A percentile compares a stretch with the other conserved stretches of the same genome.
Conservation (phyloP, 2,888 invertebrate species). For the Tenthredo distinguenda region DNA sequence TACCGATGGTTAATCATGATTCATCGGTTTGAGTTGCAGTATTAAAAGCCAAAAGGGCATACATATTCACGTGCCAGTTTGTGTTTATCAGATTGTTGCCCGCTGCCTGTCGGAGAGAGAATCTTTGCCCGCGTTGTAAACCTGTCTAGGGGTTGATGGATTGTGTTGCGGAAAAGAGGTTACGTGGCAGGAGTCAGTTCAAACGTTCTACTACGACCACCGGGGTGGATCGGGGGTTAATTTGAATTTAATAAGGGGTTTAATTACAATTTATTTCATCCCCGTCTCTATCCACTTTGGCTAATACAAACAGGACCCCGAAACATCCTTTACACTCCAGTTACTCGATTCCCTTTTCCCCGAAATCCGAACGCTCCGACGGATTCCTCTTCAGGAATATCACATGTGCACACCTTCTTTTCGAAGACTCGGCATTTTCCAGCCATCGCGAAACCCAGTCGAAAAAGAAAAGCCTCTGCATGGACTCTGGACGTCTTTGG, state of each 20-base stretch:
- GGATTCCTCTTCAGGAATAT: background rate
- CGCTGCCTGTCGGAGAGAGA: slow-evolving; percentile 65
- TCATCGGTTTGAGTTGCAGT: slow-evolving; percentile 67
- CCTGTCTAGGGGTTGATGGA: slow-evolving; percentile 74
- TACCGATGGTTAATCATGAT: slow-evolving; percentile 66
- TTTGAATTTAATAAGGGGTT: slow-evolving; percentile 74
- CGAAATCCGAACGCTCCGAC: background rate
- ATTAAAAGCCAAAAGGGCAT: slow-evolving; percentile 69
- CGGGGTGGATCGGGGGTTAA: slow-evolving; percentile 59
- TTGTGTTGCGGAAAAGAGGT: slow-evolving; percentile 68
- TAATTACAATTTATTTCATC: slow-evolving; percentile 65
- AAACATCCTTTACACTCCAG: slow-evolving; percentile 6
- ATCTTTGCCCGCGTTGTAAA: slow-evolving; percentile 74
- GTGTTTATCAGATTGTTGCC: slow-evolving; percentile 73
- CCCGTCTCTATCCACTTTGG: background rate
- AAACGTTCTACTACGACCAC: background rate
- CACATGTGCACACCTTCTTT: background rate
- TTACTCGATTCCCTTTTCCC: slow-evolving; percentile 3
- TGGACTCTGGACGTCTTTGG: too few species aligned
- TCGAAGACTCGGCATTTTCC: background rate
- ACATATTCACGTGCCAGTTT: slow-evolving; percentile 72
- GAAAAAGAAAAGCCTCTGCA: too few species aligned
- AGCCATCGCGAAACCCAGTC: background rate
- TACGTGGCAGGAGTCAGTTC: slow-evolving; percentile 56
- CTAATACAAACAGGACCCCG: background rate